Conservation (phyloP, 2,113 vertebrate species). For the Bungarus multicinctus region DNA sequence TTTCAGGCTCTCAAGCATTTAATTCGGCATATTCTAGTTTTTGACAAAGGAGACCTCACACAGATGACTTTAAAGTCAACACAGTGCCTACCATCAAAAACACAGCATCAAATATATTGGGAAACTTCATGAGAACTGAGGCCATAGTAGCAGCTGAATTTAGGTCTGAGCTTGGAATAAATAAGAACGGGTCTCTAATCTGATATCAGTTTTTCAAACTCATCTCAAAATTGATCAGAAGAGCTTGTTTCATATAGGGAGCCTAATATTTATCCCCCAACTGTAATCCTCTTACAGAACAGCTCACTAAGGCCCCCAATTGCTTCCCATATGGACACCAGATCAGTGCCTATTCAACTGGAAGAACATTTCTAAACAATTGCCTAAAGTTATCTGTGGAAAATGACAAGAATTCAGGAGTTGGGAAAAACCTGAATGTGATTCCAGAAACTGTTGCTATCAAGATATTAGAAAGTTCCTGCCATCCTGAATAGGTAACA, state of each 20-base stretch:
- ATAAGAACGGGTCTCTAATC: background rate
- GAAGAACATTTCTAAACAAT: background rate
- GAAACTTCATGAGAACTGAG: background rate
- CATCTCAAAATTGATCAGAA: background rate
- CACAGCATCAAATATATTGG: background rate
- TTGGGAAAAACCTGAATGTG: background rate
- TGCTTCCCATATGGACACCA: background rate
- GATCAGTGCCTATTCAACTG: background rate
- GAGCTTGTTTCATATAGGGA: background rate
- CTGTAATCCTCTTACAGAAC: background rate
- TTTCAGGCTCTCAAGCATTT: background rate
- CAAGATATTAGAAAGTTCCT: background rate
- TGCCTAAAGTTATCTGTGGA: background rate
- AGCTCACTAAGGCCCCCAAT: background rate
- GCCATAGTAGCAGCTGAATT: background rate
- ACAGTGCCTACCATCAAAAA: background rate
- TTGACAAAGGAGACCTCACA: background rate
- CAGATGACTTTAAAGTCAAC: too few relatives aligned
- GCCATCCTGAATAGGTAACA: background rate
- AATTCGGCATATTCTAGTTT: background rate
- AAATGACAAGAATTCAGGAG: background rate
- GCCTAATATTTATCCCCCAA: background rate
- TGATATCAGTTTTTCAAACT: background rate
- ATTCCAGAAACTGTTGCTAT: background rate
- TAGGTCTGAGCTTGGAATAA: background rate